phyloP scores from a whole-genome alignment of 1,140 invertebrate species.

The Drosophila azteca region DNA sequence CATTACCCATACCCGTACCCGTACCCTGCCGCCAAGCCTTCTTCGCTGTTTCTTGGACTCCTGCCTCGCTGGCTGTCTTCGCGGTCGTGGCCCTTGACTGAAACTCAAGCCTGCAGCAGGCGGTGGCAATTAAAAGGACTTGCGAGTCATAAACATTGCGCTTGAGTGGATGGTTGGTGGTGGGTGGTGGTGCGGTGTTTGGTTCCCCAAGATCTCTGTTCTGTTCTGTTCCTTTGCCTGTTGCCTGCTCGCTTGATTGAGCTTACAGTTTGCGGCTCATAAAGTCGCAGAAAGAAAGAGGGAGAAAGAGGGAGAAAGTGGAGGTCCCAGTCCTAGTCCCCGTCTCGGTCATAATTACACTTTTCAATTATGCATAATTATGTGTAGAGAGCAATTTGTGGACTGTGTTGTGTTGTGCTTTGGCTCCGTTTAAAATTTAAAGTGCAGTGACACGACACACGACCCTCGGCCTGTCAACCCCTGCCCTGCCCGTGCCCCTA shows the following conservation, averaged over 20 bases:
- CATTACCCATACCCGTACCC: too few relatives aligned
- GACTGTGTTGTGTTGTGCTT: slow-evolving; percentile 2
- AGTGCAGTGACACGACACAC: slow-evolving; percentile 56
- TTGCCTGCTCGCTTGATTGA: slow-evolving; percentile 62
- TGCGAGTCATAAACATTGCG: slow-evolving; percentile 62
- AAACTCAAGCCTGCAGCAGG: slow-evolving; percentile 13
- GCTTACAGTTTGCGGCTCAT: slow-evolving; percentile 68
- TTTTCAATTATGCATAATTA: slow-evolving; percentile 82
- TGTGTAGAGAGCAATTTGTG: slow-evolving; percentile 72
- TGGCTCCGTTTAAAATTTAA: slow-evolving; percentile 65
- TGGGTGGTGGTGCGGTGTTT: background rate
- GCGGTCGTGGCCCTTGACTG: too few relatives aligned
- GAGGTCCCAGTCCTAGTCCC: too few relatives aligned
- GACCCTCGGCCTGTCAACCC: slow-evolving; percentile 13
- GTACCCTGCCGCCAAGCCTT: background rate
- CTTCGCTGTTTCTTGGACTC: background rate
- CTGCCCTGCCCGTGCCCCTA: background rate
- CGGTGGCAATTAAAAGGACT: slow-evolving; percentile 68
- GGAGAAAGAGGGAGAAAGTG: slow-evolving; percentile 11
- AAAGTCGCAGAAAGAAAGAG: slow-evolving; percentile 42
- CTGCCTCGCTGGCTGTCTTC: slow-evolving; percentile 1
- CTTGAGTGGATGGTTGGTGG: slow-evolving; percentile 25
- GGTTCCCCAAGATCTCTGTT: background rate
- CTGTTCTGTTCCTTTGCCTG: background rate
- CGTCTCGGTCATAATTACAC: slow-evolving; percentile 66